phyloP scores from a whole-genome alignment of 53 echinoderm and acorn worm genomes.

The Stichopus horrens region DNA sequence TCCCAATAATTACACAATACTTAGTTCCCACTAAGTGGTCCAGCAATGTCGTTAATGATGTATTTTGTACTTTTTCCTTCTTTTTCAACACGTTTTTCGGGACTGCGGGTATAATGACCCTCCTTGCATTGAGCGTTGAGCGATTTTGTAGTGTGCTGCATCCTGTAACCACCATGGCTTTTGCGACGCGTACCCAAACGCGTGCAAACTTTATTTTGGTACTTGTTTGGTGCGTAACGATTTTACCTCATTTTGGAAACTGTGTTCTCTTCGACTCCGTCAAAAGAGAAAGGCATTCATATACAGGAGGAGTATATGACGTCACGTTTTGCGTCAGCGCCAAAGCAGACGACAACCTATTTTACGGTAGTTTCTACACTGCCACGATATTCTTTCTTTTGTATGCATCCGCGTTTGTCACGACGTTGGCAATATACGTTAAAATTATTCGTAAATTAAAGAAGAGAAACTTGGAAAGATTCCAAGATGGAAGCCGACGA shows the following conservation, averaged over 20 bases:
- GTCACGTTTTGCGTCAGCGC: constrained; percentile 71
- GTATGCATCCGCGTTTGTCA: constrained; percentile 73
- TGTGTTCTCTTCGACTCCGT: constrained; percentile 66
- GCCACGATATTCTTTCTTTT: constrained; percentile 71
- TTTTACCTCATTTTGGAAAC: constrained; percentile 78
- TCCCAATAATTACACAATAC: constrained; percentile 68
- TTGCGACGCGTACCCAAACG: constrained; percentile 61
- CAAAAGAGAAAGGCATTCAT: constrained; percentile 44
- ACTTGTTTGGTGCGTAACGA: constrained; percentile 73
- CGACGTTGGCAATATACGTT: constrained; percentile 70
- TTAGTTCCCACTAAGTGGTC: constrained; percentile 57
- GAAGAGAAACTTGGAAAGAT: constrained; percentile 25
- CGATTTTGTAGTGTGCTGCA: constrained; percentile 78
- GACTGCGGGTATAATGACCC: constrained; percentile 84
- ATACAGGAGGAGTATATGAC: constrained; percentile 48
- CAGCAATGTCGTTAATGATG: constrained; percentile 42
- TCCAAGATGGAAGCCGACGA: not conserved
- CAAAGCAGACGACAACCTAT: constrained; percentile 63
- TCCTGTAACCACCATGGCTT: constrained; percentile 67
- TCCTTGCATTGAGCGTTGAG: constrained; percentile 85
- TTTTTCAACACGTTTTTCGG: constrained; percentile 83
- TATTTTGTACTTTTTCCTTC: constrained; percentile 65
- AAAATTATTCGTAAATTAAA: constrained; percentile 67
- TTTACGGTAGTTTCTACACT: constrained; percentile 72
- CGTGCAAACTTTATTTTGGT: constrained; percentile 73